Percentiles rank a stretch among this genome's conserved stretches.
Evolutionary conservation across 2,113 vertebrate genomes (phyloP).

Genomic region (Hyaena hyaena): DNA sequence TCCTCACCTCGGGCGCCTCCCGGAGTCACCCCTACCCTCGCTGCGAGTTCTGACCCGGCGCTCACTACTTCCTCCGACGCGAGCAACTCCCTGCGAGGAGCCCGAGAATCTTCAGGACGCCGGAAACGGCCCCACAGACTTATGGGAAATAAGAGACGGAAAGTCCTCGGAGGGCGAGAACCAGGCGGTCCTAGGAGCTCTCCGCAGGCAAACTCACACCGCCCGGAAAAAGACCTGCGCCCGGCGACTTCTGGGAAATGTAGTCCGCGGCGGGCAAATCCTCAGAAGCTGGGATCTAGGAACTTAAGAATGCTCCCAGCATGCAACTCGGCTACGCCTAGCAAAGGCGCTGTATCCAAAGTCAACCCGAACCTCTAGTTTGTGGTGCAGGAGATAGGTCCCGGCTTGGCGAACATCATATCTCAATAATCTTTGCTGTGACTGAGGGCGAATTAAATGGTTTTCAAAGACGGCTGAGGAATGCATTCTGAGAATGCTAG

Average conservation of each 20-base stretch:
- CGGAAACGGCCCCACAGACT: neutral
- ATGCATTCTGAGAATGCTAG: neutral
- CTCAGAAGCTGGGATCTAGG: neutral
- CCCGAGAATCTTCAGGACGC: neutral
- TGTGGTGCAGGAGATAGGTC: neutral
- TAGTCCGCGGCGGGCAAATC: neutral
- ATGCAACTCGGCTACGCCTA: neutral
- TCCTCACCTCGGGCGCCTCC: neutral
- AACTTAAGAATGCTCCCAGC: neutral
- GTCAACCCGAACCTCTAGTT: accelerated
- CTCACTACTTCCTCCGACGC: neutral
- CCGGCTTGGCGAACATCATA: accelerated
- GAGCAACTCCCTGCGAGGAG: neutral
- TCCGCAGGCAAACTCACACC: neutral
- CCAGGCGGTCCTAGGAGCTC: accelerated
- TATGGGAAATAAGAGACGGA: neutral
- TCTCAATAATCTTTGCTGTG: neutral
- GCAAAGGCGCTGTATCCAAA: neutral
- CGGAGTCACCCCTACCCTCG: neutral
- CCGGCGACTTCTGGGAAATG: conserved; percentile 62
- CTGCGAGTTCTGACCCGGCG: neutral
- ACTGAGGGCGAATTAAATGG: neutral
- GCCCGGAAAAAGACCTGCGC: neutral
- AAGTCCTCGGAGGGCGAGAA: neutral
- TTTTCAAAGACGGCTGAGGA: neutral